A percentile compares a stretch with the other conserved stretches of the same genome.
Conservation (phyloP, 2,888 invertebrate species). For the Scelioninae gen. 1 region DNA sequence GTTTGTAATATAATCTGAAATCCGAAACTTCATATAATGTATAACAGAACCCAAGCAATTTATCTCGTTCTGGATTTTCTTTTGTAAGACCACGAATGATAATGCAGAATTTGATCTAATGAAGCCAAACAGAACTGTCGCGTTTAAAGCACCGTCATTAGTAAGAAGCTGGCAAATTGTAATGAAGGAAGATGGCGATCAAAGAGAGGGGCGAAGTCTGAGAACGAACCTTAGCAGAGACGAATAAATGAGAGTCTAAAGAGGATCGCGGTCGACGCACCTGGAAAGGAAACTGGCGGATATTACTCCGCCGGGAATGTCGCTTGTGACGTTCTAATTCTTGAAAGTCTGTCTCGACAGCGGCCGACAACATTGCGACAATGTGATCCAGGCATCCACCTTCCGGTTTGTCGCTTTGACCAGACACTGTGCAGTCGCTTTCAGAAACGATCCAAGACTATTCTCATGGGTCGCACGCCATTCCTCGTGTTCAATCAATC, state of each 20-base stretch:
- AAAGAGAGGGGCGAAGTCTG: constrained; percentile 8
- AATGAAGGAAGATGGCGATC: constrained; percentile 4
- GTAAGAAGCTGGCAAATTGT: constrained; percentile 10
- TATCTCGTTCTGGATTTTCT: too few relatives aligned
- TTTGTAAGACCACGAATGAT: too few relatives aligned
- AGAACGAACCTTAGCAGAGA: background rate
- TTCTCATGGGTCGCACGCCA: constrained; percentile 51
- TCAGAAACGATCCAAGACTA: constrained; percentile 60
- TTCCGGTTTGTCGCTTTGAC: constrained; percentile 60
- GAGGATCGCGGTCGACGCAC: constrained; percentile 23
- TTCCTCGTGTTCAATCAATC: constrained; percentile 40
- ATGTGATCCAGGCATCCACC: constrained; percentile 41
- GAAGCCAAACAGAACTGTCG: constrained; percentile 19
- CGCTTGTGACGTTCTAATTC: constrained; percentile 51
- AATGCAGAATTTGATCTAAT: too few relatives aligned
- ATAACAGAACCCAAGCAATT: too few relatives aligned
- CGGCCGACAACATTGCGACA: constrained; percentile 37
- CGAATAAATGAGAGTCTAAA: constrained; percentile 33
- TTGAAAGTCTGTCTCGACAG: constrained; percentile 46
- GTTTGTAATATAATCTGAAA: too few relatives aligned
- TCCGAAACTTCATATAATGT: too few relatives aligned
- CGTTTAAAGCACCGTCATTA: constrained; percentile 3
- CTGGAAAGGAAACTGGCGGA: constrained; percentile 52
- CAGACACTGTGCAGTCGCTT: constrained; percentile 35
- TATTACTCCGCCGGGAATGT: constrained; percentile 62